Conservation (phyloP, 2,888 invertebrate species). For the Stomorhina lunata region DNA sequence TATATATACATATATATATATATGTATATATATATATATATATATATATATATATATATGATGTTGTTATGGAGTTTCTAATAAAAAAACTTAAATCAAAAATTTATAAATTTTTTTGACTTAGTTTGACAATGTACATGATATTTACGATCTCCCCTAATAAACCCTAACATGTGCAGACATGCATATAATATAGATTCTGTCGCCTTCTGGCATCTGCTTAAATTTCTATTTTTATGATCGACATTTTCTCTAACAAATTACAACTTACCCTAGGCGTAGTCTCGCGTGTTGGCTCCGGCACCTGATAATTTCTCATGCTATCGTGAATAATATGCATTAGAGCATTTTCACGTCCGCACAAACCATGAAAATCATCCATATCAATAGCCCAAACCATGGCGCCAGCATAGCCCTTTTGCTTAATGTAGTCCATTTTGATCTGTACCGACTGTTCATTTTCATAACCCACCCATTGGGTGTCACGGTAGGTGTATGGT, state of each 20-base stretch:
- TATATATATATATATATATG: no score
- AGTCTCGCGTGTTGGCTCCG: conserved; percentile 84
- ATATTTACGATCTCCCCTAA: no score
- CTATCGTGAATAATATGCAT: conserved; percentile 86
- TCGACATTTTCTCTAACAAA: not conserved
- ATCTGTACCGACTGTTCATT: conserved; percentile 86
- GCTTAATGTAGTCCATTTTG: conserved; percentile 93
- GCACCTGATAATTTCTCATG: conserved; percentile 87
- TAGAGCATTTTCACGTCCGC: conserved; percentile 88
- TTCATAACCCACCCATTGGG: conserved; percentile 94
- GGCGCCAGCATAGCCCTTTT: conserved; percentile 91
- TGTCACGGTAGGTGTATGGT: conserved; percentile 92
- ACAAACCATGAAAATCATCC: conserved; percentile 93
- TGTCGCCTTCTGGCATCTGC: conserved; percentile 56
- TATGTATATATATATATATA: not conserved
- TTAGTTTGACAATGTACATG: no score
- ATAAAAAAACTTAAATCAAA: no score
- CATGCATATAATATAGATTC: no score
- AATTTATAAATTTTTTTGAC: no score
- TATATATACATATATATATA: no score
- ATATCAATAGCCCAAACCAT: conserved; percentile 95
- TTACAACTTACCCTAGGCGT: conserved; percentile 84
- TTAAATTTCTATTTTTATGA: not conserved
- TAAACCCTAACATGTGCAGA: no score
- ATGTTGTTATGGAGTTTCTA: no score